These are phyloP conservation scores for Cyprinodon diabolis DNA, from an alignment of 2,797 vertebrate genomes.

Conservation along the genomic window DNA sequence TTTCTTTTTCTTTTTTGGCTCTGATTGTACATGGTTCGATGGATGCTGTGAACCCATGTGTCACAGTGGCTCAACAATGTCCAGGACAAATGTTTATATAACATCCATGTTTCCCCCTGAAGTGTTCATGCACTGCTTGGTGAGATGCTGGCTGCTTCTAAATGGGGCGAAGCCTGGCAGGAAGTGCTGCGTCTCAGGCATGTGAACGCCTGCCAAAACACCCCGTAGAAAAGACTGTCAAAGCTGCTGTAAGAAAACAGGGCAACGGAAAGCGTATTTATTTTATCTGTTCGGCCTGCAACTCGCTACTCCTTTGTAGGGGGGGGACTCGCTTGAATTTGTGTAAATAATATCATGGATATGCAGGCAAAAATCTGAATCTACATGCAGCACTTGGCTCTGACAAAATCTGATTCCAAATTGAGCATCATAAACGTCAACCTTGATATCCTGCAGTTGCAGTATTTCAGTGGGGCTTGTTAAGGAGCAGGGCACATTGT, in stretches of 20 bases:
- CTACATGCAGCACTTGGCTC: slow-evolving; percentile 3
- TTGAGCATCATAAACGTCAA: slow-evolving; percentile 11
- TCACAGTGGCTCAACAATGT: slow-evolving; percentile 55
- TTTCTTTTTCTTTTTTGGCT: slow-evolving; percentile 23
- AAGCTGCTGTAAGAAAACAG: slow-evolving; percentile 1
- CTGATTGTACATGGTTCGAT: slow-evolving; percentile 42
- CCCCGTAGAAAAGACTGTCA: slow-evolving; percentile 19
- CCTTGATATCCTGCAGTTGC: slow-evolving; percentile 29
- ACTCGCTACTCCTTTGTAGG: slow-evolving; percentile 10
- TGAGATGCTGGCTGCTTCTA: slow-evolving; percentile 50
- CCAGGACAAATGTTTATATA: slow-evolving; percentile 62
- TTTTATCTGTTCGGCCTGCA: not conserved
- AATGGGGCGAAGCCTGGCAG: slow-evolving; percentile 66
- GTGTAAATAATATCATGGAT: not conserved
- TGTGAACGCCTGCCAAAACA: slow-evolving; percentile 37
- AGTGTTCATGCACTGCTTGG: slow-evolving; percentile 61
- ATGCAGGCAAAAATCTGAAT: not conserved
- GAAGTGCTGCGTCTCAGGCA: slow-evolving; percentile 41
- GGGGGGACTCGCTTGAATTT: not conserved
- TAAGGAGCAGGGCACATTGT: slow-evolving; percentile 64
- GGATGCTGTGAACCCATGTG: slow-evolving; percentile 73
- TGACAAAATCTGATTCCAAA: not conserved
- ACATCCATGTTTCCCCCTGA: slow-evolving; percentile 63
- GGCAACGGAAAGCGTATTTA: not conserved
- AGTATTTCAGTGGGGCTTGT: slow-evolving; percentile 47